These are phyloP conservation scores for Coregonus ussuriensis DNA, from an alignment of 2,797 vertebrate species.

Conservation along the genomic window DNA sequence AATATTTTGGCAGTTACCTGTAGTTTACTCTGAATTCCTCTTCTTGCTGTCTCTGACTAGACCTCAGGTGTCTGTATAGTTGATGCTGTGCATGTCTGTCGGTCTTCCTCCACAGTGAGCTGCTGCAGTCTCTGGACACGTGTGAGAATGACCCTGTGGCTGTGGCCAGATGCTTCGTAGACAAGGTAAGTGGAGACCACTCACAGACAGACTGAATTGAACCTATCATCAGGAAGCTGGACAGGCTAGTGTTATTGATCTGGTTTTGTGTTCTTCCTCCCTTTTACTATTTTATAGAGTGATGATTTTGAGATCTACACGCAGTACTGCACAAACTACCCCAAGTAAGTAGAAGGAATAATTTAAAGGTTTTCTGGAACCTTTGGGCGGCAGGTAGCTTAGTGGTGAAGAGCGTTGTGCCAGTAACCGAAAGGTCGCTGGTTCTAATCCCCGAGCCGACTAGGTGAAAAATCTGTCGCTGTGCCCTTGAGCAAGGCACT, in stretches of 20 bases:
- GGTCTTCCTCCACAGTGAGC: conserved; percentile 73
- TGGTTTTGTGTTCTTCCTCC: conserved; percentile 34
- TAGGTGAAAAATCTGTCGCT: too few species aligned
- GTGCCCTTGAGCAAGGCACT: too few species aligned
- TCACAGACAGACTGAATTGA: neutral
- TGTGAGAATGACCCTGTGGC: conserved; percentile 91
- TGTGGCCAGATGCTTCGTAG: conserved; percentile 91
- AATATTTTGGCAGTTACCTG: too few species aligned
- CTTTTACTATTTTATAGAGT: conserved; percentile 75
- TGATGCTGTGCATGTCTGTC: neutral
- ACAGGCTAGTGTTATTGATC: conserved; percentile 1
- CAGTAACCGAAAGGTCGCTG: too few species aligned
- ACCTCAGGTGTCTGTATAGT: neutral
- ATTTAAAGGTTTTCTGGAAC: neutral
- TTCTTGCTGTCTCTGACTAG: too few species aligned
- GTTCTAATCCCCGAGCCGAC: too few species aligned
- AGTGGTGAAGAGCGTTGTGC: too few species aligned
- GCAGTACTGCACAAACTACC: conserved; percentile 98
- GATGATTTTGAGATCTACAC: conserved; percentile 97
- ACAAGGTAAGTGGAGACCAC: conserved; percentile 78
- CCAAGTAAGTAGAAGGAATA: conserved; percentile 84
- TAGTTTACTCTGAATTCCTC: too few species aligned
- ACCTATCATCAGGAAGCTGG: neutral
- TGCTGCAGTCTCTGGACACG: conserved; percentile 90
- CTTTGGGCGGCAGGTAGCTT: neutral